Conservation (phyloP, 2,797 vertebrate genomes). For the Diplodus puntazzo region DNA sequence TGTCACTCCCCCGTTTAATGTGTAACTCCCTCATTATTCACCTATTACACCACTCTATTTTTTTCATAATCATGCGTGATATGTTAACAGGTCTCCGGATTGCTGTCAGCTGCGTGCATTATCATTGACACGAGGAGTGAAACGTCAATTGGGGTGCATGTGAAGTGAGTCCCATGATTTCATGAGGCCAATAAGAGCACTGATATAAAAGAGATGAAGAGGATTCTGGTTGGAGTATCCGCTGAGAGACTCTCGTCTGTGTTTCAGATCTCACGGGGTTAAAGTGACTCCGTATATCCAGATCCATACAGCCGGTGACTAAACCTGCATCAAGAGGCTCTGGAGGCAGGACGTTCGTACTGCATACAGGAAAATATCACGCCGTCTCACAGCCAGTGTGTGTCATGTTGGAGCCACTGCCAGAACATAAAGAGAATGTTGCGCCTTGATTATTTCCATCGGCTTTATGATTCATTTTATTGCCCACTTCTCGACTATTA, state of each 20-base stretch:
- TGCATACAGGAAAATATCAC: conserved; percentile 45
- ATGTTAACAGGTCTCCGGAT: conserved; percentile 56
- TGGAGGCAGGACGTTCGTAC: conserved; percentile 8
- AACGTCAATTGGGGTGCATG: conserved; percentile 62
- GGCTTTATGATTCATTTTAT: conserved; percentile 55
- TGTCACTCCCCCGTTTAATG: conserved; percentile 34
- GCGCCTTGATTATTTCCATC: conserved; percentile 33
- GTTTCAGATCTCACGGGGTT: conserved; percentile 61
- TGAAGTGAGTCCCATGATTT: conserved; percentile 67
- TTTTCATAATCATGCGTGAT: conserved; percentile 43
- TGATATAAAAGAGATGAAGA: conserved; percentile 64
- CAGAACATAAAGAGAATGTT: conserved; percentile 41
- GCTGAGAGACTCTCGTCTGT: conserved; percentile 59
- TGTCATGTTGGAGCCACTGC: conserved; percentile 39
- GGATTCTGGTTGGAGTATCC: conserved; percentile 52
- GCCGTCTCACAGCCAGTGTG: conserved; percentile 23
- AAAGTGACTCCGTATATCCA: conserved; percentile 41
- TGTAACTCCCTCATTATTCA: conserved; percentile 50
- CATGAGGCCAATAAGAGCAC: conserved; percentile 49
- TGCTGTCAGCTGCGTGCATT: conserved; percentile 63
- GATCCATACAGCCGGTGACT: conserved; percentile 45
- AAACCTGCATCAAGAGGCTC: conserved; percentile 41
- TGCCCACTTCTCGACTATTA: conserved; percentile 32
- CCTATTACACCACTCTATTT: conserved; percentile 42
- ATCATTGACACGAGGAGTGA: conserved; percentile 65